A percentile compares a stretch with the other conserved stretches of the same genome.
Conservation (phyloP, 92 coral and sea anemone species). For the Palythoa caribaeorum region DNA sequence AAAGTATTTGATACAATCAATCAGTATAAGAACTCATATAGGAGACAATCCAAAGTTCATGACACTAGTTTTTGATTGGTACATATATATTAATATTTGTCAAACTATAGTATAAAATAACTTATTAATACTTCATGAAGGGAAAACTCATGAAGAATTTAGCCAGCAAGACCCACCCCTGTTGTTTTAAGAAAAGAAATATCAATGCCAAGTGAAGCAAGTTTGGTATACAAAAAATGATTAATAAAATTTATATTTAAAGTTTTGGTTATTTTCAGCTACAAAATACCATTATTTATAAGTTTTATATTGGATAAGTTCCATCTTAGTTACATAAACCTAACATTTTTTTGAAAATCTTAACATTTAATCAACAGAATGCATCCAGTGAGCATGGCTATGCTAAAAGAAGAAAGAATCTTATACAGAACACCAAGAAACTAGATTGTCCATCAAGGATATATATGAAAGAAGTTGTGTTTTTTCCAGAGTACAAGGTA, state of each 20-base stretch:
- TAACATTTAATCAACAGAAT: conserved; percentile 1
- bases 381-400: conserved; percentile 31
- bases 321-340: not conserved
- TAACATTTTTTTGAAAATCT: not conserved
- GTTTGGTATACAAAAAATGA: not conserved
- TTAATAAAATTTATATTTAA: too few species aligned
- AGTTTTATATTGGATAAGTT: not conserved
- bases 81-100: too few species aligned
- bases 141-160: not conserved
- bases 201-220: too few species aligned
- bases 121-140: not conserved
- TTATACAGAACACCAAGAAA: conserved; percentile 48
- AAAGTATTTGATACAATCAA: not conserved
- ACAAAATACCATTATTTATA: not conserved
- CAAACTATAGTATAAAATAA: too few species aligned
- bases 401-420: conserved; percentile 25
- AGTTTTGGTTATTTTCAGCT: not conserved
- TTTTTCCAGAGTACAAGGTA: too few species aligned
- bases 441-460: conserved; percentile 51
- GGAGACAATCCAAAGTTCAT: not conserved
- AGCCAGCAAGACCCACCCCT: not conserved
- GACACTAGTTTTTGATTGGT: too few species aligned
- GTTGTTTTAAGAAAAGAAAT: not conserved
- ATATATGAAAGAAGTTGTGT: not conserved
- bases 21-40: not conserved